Percentiles rank a stretch among this genome's conserved stretches.
Conservation (phyloP, 2,113 vertebrate genomes). For the Calonectris borealis region DNA sequence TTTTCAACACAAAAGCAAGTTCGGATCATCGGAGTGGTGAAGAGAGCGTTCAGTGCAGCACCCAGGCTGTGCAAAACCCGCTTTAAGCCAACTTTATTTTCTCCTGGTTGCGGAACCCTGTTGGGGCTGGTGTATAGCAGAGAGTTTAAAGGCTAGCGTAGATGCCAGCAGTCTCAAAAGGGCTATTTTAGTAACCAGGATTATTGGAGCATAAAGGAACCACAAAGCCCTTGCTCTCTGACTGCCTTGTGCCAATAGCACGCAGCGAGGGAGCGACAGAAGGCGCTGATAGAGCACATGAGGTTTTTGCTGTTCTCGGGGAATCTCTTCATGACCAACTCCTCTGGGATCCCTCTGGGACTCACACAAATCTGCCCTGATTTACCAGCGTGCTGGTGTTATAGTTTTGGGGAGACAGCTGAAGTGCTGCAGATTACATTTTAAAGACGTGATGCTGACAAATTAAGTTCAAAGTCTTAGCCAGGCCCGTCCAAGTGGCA, state of each 20-base stretch:
- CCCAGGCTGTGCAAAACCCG: neutral
- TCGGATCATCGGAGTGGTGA: neutral
- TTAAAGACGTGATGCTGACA: conserved; percentile 25
- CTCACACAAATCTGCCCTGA: accelerated
- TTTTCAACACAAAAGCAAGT: neutral
- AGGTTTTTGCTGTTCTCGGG: neutral
- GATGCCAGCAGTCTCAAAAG: conserved; percentile 25
- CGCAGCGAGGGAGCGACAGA: neutral
- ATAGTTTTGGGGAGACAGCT: neutral
- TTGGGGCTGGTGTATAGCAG: neutral
- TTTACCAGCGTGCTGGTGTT: neutral
- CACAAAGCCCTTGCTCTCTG: neutral
- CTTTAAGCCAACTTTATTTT: neutral
- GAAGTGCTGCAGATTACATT: conserved; percentile 28
- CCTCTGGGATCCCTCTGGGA: neutral
- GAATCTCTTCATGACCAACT: neutral
- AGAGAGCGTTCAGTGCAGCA: neutral
- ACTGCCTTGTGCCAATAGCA: neutral
- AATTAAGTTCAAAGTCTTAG: conserved; percentile 28
- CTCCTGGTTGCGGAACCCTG: neutral
- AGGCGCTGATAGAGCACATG: neutral
- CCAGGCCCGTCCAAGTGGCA: conserved; percentile 43
- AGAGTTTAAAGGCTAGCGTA: neutral
- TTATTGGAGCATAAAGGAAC: conserved; percentile 33
- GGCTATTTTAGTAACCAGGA: conserved; percentile 3